Evolutionary conservation across 2,888 invertebrate genomes (phyloP).

Genomic region (Drosophila meridionalis): DNA sequence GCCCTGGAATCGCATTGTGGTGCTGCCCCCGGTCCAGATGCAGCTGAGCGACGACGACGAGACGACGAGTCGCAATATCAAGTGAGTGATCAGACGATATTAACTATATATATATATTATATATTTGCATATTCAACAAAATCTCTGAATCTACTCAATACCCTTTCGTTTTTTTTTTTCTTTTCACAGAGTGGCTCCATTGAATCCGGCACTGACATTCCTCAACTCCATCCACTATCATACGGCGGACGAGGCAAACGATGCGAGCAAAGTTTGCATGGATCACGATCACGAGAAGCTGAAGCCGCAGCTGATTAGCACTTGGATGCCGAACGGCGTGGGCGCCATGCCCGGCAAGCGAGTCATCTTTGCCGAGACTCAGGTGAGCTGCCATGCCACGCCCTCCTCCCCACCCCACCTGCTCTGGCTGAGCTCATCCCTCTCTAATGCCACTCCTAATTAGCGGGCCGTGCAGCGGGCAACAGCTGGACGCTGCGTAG

Average conservation of each 20-base stretch:
- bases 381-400: conserved; percentile 86
- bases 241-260: conserved; percentile 85
- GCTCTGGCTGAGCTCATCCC: neutral
- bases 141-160: neutral
- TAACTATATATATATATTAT: neutral
- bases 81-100: conserved; percentile 71
- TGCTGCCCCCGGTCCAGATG: conserved; percentile 95
- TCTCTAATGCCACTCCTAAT: conserved; percentile 71
- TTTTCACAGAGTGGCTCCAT: conserved; percentile 80
- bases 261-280: conserved; percentile 89
- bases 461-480: conserved; percentile 61
- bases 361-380: conserved; percentile 95
- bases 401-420: neutral
- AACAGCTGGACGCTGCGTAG: conserved; percentile 74
- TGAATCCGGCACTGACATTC: conserved; percentile 85
- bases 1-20: conserved; percentile 98
- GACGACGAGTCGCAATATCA: conserved; percentile 83
- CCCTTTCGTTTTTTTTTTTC: neutral
- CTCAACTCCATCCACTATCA: conserved; percentile 85
- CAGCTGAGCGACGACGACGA: conserved; percentile 91
- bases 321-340: conserved; percentile 95
- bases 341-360: conserved; percentile 93
- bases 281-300: conserved; percentile 95
- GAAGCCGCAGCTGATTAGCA: conserved; percentile 94
- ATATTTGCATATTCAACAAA: too few species aligned